Conservation (phyloP, 2,113 vertebrate genomes). For the Xiphophorus couchianus region DNA sequence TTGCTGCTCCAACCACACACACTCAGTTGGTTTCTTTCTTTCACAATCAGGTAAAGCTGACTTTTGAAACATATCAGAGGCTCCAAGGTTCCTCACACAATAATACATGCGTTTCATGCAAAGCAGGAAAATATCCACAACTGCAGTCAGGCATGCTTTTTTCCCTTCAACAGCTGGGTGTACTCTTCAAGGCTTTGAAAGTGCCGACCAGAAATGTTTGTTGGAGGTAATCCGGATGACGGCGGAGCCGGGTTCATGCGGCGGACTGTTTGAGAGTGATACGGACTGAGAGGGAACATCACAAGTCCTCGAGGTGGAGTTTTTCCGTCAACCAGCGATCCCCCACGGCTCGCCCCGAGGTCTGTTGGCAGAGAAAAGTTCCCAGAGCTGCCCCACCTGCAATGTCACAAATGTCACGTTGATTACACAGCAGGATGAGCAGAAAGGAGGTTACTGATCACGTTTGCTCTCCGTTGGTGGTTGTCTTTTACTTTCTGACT, state of each 20-base stretch:
- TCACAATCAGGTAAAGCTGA: background rate
- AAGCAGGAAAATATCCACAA: conserved; percentile 17
- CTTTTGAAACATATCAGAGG: conserved; percentile 11
- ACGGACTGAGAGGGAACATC: conserved; percentile 64
- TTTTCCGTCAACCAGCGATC: conserved; percentile 54
- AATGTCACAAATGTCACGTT: conserved; percentile 68
- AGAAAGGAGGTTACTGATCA: conserved; percentile 55
- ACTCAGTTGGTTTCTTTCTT: background rate
- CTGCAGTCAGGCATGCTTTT: conserved; percentile 23
- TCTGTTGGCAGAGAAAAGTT: conserved; percentile 59
- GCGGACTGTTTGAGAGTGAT: conserved; percentile 60
- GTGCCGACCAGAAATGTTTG: conserved; percentile 43
- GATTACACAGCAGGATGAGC: conserved; percentile 61
- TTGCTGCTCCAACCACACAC: background rate
- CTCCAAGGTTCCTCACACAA: conserved; percentile 12
- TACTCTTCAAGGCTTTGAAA: conserved; percentile 23
- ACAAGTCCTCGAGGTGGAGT: conserved; percentile 59
- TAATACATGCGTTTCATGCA: conserved; percentile 1
- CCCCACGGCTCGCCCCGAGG: conserved; percentile 54
- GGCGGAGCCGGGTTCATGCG: conserved; percentile 50
- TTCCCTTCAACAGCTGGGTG: conserved; percentile 20
- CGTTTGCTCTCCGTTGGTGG: conserved; percentile 34
- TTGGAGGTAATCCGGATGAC: conserved; percentile 48
- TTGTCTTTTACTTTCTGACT: conserved; percentile 11
- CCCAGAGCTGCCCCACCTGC: conserved; percentile 66